A percentile compares a stretch with the other conserved stretches of the same genome.
Conservation (phyloP, 1,140 invertebrate species). For the Sitophilus oryzae region DNA sequence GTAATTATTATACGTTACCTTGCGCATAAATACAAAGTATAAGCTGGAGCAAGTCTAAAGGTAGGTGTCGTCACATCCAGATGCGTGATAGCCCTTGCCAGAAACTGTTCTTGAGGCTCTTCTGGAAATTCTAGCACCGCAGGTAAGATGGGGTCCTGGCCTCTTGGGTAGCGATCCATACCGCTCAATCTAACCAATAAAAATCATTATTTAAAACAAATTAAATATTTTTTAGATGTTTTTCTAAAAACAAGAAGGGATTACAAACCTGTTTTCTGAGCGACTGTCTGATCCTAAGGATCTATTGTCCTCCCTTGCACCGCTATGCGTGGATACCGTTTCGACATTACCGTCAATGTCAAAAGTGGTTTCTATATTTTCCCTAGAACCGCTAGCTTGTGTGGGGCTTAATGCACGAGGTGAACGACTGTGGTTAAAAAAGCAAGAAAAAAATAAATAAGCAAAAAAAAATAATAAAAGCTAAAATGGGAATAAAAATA, state of each 20-base stretch:
- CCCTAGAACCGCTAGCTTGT: slow-evolving; percentile 42
- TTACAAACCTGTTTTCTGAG: slow-evolving; percentile 39
- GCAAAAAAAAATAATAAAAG: slow-evolving; percentile 12
- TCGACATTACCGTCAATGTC: slow-evolving; percentile 80
- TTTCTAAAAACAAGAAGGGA: not conserved
- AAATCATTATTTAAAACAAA: not conserved
- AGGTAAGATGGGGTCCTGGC: slow-evolving; percentile 85
- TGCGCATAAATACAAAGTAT: slow-evolving; percentile 89
- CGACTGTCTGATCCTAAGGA: slow-evolving; percentile 37
- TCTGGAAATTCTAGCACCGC: slow-evolving; percentile 92
- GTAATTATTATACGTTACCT: no score
- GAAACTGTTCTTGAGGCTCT: slow-evolving; percentile 86
- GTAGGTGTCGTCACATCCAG: slow-evolving; percentile 78
- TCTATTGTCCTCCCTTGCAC: slow-evolving; percentile 41
- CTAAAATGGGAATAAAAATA: not conserved
- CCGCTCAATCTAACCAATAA: slow-evolving; percentile 32
- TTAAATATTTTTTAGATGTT: not conserved
- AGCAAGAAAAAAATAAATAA: slow-evolving; percentile 33
- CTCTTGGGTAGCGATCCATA: slow-evolving; percentile 48
- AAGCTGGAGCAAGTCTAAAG: slow-evolving; percentile 88
- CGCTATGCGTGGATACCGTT: slow-evolving; percentile 49
- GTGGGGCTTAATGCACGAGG: slow-evolving; percentile 41
- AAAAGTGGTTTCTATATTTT: slow-evolving; percentile 78
- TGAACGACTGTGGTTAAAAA: slow-evolving; percentile 36
- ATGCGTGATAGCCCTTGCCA: slow-evolving; percentile 79